A percentile compares a stretch with the other conserved stretches of the same genome.
phyloP scores from a whole-genome alignment of 2,888 invertebrate species.

The Andrena trimmerana region DNA sequence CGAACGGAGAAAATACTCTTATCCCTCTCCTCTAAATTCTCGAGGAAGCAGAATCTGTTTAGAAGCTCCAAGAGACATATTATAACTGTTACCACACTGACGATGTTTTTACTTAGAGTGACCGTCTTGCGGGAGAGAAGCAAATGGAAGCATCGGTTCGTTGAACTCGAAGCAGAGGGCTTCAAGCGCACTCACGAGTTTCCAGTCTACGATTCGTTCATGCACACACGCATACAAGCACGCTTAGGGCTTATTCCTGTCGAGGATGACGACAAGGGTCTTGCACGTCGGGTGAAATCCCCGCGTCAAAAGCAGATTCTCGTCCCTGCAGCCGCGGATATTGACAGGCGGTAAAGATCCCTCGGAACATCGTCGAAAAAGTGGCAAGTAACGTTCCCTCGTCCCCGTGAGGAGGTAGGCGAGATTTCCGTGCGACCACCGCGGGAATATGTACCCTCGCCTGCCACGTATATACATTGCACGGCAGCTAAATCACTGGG shows the following conservation, averaged over 20 bases:
- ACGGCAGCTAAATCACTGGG: constrained; percentile 50
- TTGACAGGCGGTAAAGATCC: constrained; percentile 51
- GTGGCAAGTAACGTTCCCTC: constrained; percentile 27
- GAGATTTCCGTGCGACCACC: constrained; percentile 11
- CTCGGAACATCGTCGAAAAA: constrained; percentile 33
- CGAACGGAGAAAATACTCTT: constrained; percentile 10
- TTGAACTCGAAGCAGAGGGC: neutral
- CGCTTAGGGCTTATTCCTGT: constrained; percentile 18
- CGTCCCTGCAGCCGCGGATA: constrained; percentile 46
- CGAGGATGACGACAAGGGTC: constrained; percentile 18
- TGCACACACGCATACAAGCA: neutral
- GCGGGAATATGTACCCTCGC: constrained; percentile 31
- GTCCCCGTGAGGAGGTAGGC: neutral
- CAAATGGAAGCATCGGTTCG: neutral
- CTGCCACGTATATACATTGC: constrained; percentile 35
- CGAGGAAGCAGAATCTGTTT: neutral
- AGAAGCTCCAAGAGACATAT: neutral
- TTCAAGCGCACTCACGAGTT: neutral
- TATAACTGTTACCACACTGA: no score
- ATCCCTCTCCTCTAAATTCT: neutral
- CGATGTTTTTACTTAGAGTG: neutral
- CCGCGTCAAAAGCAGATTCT: constrained; percentile 57
- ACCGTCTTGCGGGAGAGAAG: neutral
- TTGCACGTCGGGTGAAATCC: constrained; percentile 38
- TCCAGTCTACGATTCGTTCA: neutral